Conservation (phyloP, 2,797 vertebrate genomes). For the Coregonus ussuriensis region DNA sequence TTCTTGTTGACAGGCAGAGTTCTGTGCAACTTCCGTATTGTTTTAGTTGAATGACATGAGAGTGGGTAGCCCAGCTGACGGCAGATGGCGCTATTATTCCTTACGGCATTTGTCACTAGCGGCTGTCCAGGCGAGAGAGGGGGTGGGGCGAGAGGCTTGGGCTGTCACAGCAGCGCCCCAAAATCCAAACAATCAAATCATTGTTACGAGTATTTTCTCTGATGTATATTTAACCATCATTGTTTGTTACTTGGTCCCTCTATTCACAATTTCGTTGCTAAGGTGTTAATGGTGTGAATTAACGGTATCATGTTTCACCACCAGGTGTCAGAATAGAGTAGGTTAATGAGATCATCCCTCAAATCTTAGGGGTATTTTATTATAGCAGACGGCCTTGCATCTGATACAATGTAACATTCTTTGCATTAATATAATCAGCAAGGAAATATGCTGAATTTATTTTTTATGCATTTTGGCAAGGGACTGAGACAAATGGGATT, state of each 20-base stretch:
- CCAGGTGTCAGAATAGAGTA: conserved; percentile 58
- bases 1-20: conserved; percentile 74
- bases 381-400: background rate
- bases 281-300: background rate
- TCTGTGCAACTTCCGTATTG: conserved; percentile 71
- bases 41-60: conserved; percentile 32
- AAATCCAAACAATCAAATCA: background rate
- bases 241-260: background rate
- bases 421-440: background rate
- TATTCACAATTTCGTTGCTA: background rate
- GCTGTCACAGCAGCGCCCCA: background rate
- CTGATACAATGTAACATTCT: background rate
- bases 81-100: too few species aligned
- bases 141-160: conserved; percentile 33
- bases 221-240: background rate
- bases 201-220: background rate
- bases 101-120: too few species aligned
- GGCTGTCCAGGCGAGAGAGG: conserved; percentile 1
- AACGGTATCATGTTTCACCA: conserved; percentile 26
- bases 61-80: conserved; percentile 33
- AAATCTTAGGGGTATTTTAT: background rate
- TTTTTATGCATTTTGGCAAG: background rate
- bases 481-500: background rate
- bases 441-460: background rate
- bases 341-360: background rate